Conservation (phyloP, 2,797 vertebrate genomes). For the Hippopotamyrus pictus region DNA sequence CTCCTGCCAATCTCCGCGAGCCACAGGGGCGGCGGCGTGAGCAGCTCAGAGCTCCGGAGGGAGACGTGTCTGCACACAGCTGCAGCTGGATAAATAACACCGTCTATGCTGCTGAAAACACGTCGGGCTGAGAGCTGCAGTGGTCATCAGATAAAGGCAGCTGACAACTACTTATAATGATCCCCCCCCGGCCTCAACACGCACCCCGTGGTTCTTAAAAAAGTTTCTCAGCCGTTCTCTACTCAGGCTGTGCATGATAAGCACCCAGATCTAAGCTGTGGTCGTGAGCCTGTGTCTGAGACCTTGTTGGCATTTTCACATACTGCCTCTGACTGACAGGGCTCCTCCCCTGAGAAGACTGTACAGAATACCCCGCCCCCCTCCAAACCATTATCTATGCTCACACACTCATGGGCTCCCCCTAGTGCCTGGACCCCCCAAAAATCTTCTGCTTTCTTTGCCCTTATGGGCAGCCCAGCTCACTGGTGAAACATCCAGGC, state of each 20-base stretch:
- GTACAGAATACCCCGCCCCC: neutral
- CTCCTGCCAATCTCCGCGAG: neutral
- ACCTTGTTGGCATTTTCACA: constrained; percentile 16
- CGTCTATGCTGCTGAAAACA: neutral
- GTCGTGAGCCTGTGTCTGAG: constrained; percentile 20
- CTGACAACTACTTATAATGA: constrained; percentile 19
- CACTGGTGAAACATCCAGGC: constrained; percentile 15
- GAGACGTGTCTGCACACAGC: neutral
- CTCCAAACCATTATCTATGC: neutral
- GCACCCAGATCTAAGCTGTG: constrained; percentile 19
- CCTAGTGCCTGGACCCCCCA: neutral
- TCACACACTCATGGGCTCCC: neutral
- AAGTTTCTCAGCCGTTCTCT: constrained; percentile 28
- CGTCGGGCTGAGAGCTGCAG: constrained; percentile 5
- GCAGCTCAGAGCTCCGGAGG: neutral
- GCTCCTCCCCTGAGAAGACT: neutral
- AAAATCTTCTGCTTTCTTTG: neutral
- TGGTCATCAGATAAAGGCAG: constrained; percentile 5
- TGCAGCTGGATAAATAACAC: neutral
- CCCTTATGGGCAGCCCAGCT: neutral
- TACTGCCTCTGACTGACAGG: constrained; percentile 11
- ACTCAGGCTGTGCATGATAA: constrained; percentile 31
- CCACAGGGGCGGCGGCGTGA: neutral
- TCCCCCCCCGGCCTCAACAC: neutral
- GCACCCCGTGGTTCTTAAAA: constrained; percentile 25